Conservation (phyloP, 30 jellyfish, hydroid and myxozoan species). For the Pseudorhiza aurosa region DNA sequence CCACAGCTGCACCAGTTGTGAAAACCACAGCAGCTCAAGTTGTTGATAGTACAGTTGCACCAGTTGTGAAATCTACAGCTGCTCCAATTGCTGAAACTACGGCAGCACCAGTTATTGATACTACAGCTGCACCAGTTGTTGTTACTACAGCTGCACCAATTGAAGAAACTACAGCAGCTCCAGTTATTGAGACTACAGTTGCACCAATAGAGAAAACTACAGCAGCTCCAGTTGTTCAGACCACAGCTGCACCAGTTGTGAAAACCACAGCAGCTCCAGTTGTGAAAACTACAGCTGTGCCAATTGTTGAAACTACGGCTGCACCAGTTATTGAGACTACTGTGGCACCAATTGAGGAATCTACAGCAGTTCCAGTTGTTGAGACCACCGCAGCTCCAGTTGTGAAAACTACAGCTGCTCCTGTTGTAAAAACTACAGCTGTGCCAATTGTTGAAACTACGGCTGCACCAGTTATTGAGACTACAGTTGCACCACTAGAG, state of each 20-base stretch:
- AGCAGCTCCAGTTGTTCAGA: slow-evolving; percentile 26
- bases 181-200: slow-evolving; percentile 26
- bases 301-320: slow-evolving; percentile 26
- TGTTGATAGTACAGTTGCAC: slow-evolving; percentile 31
- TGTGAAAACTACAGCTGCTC: slow-evolving; percentile 37
- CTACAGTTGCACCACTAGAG: slow-evolving; percentile 28
- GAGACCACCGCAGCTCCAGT: slow-evolving; percentile 42
- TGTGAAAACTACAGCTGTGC: slow-evolving; percentile 35
- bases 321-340: slow-evolving; percentile 46
- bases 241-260: slow-evolving; percentile 46
- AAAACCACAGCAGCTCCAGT: slow-evolving; percentile 57
- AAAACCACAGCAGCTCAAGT: slow-evolving; percentile 28
- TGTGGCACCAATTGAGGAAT: slow-evolving; percentile 25
- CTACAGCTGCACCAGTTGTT: slow-evolving; percentile 51
- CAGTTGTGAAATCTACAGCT: slow-evolving; percentile 30
- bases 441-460: slow-evolving; percentile 45
- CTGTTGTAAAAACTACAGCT: slow-evolving; percentile 25
- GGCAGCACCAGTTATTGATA: slow-evolving; percentile 37
- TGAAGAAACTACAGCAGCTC: slow-evolving; percentile 42
- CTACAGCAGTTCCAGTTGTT: slow-evolving; percentile 48
- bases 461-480: slow-evolving; percentile 34
- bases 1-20: slow-evolving; percentile 39
- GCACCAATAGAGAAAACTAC: slow-evolving; percentile 24
- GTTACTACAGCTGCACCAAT: slow-evolving; percentile 49
- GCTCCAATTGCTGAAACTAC: slow-evolving; percentile 35